A percentile compares a stretch with the other conserved stretches of the same genome.
These are phyloP conservation scores for Ciconia boyciana DNA, from an alignment of 2,113 vertebrate species.

Conservation along the genomic window DNA sequence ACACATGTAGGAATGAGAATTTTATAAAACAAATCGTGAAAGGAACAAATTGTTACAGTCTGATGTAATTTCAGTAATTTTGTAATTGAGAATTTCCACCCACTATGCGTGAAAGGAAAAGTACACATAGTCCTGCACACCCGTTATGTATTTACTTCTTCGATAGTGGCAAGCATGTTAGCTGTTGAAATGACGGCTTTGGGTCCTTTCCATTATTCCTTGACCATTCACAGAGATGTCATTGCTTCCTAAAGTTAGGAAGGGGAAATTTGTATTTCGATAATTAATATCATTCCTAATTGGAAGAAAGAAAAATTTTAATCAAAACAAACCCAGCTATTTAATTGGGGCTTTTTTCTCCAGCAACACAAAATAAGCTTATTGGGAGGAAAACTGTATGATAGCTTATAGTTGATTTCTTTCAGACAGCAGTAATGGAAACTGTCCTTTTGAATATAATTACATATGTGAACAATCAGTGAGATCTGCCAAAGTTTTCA, in stretches of 20 bases:
- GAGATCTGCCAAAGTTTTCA: not conserved
- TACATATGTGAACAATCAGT: slow-evolving; percentile 32
- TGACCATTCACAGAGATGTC: not conserved
- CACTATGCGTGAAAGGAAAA: slow-evolving; percentile 12
- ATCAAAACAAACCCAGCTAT: not conserved
- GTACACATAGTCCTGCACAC: slow-evolving; percentile 3
- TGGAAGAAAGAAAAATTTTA: not conserved
- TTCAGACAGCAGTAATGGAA: slow-evolving; percentile 3
- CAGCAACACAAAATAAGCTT: not conserved
- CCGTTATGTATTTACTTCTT: not conserved
- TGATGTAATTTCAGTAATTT: slow-evolving; percentile 14
- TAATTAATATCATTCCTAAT: not conserved
- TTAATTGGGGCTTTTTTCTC: not conserved
- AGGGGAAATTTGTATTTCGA: not conserved
- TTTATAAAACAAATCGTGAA: slow-evolving; percentile 23
- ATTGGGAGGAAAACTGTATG: not conserved
- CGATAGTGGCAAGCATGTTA: not conserved
- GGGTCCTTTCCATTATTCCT: not conserved
- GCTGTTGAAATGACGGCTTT: not conserved
- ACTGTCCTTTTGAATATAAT: slow-evolving; percentile 26
- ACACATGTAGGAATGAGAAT: slow-evolving; percentile 7
- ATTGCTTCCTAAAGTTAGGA: not conserved
- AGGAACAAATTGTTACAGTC: slow-evolving; percentile 53
- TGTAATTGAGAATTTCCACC: slow-evolving; percentile 59
- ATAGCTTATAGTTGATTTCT: not conserved